phyloP scores from a whole-genome alignment of 2,797 vertebrate species.

The Myotis planiceps region DNA sequence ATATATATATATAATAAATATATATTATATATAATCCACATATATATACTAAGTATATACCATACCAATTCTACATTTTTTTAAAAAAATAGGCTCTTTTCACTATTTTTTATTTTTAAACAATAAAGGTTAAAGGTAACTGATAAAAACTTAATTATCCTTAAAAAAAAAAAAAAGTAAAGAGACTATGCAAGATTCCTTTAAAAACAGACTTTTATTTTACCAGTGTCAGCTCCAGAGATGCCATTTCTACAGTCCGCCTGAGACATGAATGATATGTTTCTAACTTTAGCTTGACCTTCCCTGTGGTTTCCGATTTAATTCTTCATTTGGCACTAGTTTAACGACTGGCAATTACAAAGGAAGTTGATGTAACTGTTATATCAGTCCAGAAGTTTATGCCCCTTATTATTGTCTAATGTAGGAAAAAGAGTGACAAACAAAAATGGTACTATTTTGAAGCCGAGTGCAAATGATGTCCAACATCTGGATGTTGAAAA shows the following conservation, averaged over 20 bases:
- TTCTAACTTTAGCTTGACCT: conserved; percentile 75
- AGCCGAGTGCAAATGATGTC: not conserved
- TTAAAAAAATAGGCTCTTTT: not conserved
- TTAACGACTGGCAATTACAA: conserved; percentile 66
- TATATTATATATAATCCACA: not conserved
- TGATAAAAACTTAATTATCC: not conserved
- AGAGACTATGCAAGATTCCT: not conserved
- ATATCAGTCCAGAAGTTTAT: conserved; percentile 53
- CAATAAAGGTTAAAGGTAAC: not conserved
- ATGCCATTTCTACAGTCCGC: conserved; percentile 51
- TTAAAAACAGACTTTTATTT: not conserved
- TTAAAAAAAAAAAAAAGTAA: not conserved
- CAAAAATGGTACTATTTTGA: not conserved
- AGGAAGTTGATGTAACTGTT: conserved; percentile 48
- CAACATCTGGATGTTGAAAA: not conserved
- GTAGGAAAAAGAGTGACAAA: not conserved
- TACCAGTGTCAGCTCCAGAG: not conserved
- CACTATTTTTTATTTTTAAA: conserved; percentile 29
- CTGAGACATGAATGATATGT: conserved; percentile 33
- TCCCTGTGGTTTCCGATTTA: conserved; percentile 64
- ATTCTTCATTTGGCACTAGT: conserved; percentile 55
- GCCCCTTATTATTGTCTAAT: conserved; percentile 34
- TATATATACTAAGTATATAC: not conserved
- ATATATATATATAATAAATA: not conserved
- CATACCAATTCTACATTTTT: not conserved